Evolutionary conservation across 2,888 invertebrate species (phyloP).

Genomic region (Diloba caeruleocephala): DNA sequence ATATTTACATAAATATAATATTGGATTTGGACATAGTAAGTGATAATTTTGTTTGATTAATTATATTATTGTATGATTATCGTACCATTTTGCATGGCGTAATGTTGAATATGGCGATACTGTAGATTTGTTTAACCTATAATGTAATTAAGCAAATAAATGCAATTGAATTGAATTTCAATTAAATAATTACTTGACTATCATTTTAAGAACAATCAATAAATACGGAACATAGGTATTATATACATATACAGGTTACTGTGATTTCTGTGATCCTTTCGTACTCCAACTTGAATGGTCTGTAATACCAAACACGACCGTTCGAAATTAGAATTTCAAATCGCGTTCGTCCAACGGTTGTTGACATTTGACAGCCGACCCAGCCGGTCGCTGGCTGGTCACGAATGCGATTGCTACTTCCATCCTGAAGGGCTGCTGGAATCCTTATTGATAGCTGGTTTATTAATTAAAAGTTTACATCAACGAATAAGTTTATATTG

Average conservation of each 20-base stretch:
- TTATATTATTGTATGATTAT: too few species aligned
- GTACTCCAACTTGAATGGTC: conserved; percentile 39
- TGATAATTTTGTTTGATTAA: too few species aligned
- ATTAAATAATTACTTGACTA: too few species aligned
- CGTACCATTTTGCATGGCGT: too few species aligned
- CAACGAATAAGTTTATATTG: neutral
- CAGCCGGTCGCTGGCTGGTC: conserved; percentile 52
- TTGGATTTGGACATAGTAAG: too few species aligned
- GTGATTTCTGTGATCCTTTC: conserved; percentile 11
- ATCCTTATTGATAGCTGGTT: conserved; percentile 30
- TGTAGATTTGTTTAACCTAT: too few species aligned
- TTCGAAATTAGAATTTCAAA: conserved; percentile 72
- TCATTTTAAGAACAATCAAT: conserved; percentile 6
- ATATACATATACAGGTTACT: too few species aligned
- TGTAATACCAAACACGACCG: conserved; percentile 44
- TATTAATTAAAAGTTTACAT: conserved; percentile 10
- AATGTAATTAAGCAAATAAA: too few species aligned
- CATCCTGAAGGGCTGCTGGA: conserved; percentile 31
- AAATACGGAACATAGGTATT: too few species aligned
- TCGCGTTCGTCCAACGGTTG: conserved; percentile 64
- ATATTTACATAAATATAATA: too few species aligned
- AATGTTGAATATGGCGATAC: too few species aligned
- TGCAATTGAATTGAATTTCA: too few species aligned
- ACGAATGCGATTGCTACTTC: conserved; percentile 40
- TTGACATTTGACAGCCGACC: conserved; percentile 71